phyloP scores from a whole-genome alignment of 2,888 invertebrate genomes.

The Parnassius glacialis region DNA sequence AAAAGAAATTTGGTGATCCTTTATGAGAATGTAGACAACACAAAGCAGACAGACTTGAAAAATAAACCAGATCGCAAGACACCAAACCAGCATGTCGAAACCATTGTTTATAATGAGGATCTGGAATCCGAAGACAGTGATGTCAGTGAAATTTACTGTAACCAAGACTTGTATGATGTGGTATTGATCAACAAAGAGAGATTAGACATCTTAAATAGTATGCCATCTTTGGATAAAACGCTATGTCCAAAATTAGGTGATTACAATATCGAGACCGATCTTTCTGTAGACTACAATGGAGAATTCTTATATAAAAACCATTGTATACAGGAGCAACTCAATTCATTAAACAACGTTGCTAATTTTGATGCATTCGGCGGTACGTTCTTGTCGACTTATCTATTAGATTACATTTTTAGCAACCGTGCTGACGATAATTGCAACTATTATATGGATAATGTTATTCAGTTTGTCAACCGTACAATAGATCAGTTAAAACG shows the following conservation, averaged over 20 bases:
- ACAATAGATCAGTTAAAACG: slow-evolving; percentile 72
- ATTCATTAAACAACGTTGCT: slow-evolving; percentile 42
- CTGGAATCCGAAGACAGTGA: slow-evolving; percentile 58
- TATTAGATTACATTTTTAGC: slow-evolving; percentile 67
- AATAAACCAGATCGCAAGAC: slow-evolving; percentile 32
- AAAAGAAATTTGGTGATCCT: slow-evolving; percentile 62
- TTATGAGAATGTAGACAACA: slow-evolving; percentile 64
- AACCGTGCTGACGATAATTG: slow-evolving; percentile 65
- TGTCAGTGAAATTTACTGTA: slow-evolving; percentile 52
- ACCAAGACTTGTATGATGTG: slow-evolving; percentile 53
- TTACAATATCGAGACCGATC: slow-evolving; percentile 47
- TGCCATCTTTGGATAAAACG: slow-evolving; percentile 48
- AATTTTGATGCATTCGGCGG: slow-evolving; percentile 40
- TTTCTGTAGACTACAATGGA: slow-evolving; percentile 45
- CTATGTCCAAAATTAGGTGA: slow-evolving; percentile 62
- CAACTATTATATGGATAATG: slow-evolving; percentile 69
- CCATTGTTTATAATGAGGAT: slow-evolving; percentile 59
- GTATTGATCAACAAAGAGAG: slow-evolving; percentile 57
- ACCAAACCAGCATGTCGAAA: slow-evolving; percentile 66
- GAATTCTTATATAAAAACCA: slow-evolving; percentile 54
- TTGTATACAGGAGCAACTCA: slow-evolving; percentile 54
- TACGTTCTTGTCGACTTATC: slow-evolving; percentile 52
- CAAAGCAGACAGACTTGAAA: slow-evolving; percentile 50
- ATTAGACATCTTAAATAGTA: slow-evolving; percentile 52
- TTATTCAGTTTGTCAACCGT: slow-evolving; percentile 63